phyloP scores from a whole-genome alignment of 2,888 invertebrate genomes.

The Ophioninae sp. region DNA sequence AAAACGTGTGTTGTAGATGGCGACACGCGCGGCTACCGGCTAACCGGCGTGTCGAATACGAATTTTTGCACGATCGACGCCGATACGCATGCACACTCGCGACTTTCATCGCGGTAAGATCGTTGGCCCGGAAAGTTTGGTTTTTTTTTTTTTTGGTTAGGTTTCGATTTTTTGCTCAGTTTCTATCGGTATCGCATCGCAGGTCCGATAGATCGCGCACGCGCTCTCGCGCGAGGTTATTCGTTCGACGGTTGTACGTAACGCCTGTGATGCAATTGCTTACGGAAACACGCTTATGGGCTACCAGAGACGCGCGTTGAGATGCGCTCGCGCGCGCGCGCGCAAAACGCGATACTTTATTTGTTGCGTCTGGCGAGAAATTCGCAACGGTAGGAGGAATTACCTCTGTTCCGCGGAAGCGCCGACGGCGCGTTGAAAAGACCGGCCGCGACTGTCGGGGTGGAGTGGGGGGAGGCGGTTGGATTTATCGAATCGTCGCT shows the following conservation, averaged over 20 bases:
- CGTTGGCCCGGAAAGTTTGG: constrained; percentile 4
- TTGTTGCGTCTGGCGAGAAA: not conserved
- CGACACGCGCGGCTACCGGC: constrained; percentile 41
- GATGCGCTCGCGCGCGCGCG: not conserved
- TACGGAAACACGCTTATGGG: not conserved
- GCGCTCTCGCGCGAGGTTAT: constrained; percentile 33
- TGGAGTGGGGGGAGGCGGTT: no score
- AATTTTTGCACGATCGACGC: constrained; percentile 7
- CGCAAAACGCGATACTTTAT: not conserved
- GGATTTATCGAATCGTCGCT: no score
- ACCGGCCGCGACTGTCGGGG: no score
- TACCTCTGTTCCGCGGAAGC: no score
- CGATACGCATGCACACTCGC: constrained; percentile 2
- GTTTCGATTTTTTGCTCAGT: not conserved
- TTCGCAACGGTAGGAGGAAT: no score
- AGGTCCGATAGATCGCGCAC: constrained; percentile 10
- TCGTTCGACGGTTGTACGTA: constrained; percentile 48
- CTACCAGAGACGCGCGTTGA: not conserved
- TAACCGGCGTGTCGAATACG: constrained; percentile 40
- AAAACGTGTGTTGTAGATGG: constrained; percentile 37
- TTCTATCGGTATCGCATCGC: not conserved
- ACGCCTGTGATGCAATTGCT: constrained; percentile 56
- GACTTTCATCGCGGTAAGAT: not conserved
- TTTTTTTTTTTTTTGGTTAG: not conserved
- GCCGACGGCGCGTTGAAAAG: no score